These are phyloP conservation scores for Drosophila kohkoa DNA, from an alignment of 1,140 invertebrate genomes.

Conservation along the genomic window DNA sequence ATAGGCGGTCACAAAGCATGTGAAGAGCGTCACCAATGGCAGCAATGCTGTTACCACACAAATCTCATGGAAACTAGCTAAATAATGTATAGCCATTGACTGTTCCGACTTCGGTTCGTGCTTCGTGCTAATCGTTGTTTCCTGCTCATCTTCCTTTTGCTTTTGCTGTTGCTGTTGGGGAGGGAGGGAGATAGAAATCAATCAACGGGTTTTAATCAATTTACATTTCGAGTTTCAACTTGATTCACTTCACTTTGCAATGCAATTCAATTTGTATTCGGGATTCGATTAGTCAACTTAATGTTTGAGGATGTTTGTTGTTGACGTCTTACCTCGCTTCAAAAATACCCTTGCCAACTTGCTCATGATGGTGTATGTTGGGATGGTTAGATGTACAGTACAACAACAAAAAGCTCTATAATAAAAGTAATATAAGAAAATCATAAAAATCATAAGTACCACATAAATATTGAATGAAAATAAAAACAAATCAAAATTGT, in stretches of 20 bases:
- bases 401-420: conserved; percentile 57
- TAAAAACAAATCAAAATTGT: background rate
- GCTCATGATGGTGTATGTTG: conserved; percentile 19
- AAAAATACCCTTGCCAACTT: conserved; percentile 24
- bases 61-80: conserved; percentile 87
- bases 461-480: background rate
- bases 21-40: conserved; percentile 91
- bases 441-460: conserved; percentile 17
- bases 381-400: conserved; percentile 48
- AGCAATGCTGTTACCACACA: conserved; percentile 92
- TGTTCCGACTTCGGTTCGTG: conserved; percentile 19
- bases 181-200: background rate
- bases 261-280: background rate
- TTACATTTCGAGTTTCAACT: background rate
- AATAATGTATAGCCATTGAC: conserved; percentile 72
- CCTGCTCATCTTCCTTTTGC: conserved; percentile 35
- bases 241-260: background rate
- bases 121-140: conserved; percentile 56
- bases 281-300: background rate
- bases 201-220: conserved; percentile 5
- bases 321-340: conserved; percentile 44
- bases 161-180: conserved; percentile 9
- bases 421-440: conserved; percentile 36
- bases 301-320: background rate
- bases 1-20: conserved; percentile 94